phyloP scores from a whole-genome alignment of 2,113 vertebrate species.

The Apteryx mantelli region DNA sequence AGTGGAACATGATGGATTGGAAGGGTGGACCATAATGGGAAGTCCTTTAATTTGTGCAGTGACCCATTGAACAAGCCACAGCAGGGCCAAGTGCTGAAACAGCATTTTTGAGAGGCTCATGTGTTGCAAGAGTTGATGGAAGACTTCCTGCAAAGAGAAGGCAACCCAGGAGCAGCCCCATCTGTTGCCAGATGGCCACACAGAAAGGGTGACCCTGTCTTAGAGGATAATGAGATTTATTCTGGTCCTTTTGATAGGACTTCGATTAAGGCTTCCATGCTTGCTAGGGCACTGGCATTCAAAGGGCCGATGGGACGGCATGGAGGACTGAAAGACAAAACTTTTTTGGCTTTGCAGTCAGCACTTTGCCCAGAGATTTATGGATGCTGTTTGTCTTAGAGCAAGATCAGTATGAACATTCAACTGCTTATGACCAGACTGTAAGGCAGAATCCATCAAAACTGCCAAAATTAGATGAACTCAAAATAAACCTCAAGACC shows the following conservation, averaged over 20 bases:
- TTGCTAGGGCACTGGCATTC: background rate
- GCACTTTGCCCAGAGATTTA: constrained; percentile 5
- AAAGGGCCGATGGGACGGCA: background rate
- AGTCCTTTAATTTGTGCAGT: background rate
- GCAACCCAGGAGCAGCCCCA: background rate
- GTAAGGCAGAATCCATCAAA: constrained; percentile 37
- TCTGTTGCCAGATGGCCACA: background rate
- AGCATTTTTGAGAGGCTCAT: background rate
- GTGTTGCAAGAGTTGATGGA: constrained; percentile 33
- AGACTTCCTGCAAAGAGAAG: constrained; percentile 51
- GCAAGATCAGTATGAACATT: background rate
- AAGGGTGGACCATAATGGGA: background rate
- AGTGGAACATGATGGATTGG: background rate
- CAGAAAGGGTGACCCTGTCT: background rate
- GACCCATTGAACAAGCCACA: background rate
- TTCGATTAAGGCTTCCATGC: background rate
- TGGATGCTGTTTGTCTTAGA: constrained; percentile 26
- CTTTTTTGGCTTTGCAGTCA: background rate
- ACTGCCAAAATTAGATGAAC: background rate
- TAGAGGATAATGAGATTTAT: constrained; percentile 45
- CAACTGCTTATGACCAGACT: constrained; percentile 4
- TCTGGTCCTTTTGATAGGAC: constrained; percentile 2
- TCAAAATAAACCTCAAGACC: constrained; percentile 42
- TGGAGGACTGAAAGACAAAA: background rate
- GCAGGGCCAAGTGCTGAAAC: constrained; percentile 11